These are phyloP conservation scores for Drosophila athabasca DNA, from an alignment of 1,140 invertebrate species.

Conservation along the genomic window DNA sequence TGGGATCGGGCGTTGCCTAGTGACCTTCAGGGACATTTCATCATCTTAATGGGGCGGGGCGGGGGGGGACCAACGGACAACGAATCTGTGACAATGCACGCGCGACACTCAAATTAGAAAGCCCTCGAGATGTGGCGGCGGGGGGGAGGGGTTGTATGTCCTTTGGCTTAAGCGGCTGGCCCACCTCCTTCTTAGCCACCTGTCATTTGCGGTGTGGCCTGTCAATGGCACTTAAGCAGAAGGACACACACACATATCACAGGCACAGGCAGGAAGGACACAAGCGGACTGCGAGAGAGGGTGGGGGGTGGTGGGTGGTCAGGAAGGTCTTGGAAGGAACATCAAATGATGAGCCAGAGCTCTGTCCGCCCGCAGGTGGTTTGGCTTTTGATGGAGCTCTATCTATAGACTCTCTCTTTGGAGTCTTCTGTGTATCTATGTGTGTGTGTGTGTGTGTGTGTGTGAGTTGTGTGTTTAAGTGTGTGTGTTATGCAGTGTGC, in stretches of 20 bases:
- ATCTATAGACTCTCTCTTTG: background rate
- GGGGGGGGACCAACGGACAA: background rate
- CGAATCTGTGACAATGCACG: constrained; percentile 51
- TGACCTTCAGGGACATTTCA: constrained; percentile 69
- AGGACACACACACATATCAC: constrained; percentile 33
- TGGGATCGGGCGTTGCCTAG: constrained; percentile 11
- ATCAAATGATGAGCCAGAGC: background rate
- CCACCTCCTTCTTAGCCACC: constrained; percentile 13
- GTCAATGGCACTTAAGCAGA: constrained; percentile 51
- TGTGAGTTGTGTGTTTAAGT: constrained; percentile 11
- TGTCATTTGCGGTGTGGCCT: constrained; percentile 29
- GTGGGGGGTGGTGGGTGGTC: no score
- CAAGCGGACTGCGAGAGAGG: background rate
- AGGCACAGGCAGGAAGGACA: background rate
- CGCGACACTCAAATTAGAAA: constrained; percentile 53
- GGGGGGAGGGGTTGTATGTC: background rate
- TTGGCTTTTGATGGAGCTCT: constrained; percentile 33
- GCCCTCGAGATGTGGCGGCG: background rate
- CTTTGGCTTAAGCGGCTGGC: constrained; percentile 30
- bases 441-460: constrained; percentile 13
- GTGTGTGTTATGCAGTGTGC: background rate
- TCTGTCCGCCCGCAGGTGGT: constrained; percentile 24
- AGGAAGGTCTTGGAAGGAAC: no score
- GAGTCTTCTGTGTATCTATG: background rate
- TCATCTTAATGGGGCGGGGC: constrained; percentile 57